These are phyloP conservation scores for Mesocricetus auratus DNA, from an alignment of 2,113 vertebrate species.

Conservation along the genomic window DNA sequence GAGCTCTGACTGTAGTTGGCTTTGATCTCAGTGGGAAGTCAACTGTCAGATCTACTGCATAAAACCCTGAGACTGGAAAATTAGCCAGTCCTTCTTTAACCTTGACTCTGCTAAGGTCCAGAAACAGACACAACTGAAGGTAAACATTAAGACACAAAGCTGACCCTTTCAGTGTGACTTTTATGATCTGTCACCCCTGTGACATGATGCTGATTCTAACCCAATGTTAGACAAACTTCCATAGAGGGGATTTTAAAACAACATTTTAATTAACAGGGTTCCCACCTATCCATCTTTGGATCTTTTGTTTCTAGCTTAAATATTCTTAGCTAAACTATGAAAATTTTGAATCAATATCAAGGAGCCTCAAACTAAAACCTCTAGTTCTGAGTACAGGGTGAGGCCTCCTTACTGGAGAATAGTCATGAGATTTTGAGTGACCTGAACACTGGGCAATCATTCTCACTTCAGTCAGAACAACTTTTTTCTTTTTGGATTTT, in stretches of 20 bases:
- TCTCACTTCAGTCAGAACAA: neutral
- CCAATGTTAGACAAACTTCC: neutral
- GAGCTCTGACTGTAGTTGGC: constrained; percentile 10
- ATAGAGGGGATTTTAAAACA: neutral
- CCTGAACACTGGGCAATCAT: neutral
- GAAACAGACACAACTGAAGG: neutral
- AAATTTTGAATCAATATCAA: neutral
- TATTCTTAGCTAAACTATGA: neutral
- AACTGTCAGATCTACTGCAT: constrained; percentile 8
- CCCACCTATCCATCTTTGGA: neutral
- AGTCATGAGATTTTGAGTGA: neutral
- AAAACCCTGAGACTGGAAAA: constrained; percentile 26
- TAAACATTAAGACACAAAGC: neutral
- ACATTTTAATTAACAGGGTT: neutral
- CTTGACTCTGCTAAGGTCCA: constrained; percentile 22
- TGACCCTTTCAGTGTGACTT: neutral
- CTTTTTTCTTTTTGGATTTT: neutral
- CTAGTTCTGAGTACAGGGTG: neutral
- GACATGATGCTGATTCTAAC: neutral
- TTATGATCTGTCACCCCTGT: neutral
- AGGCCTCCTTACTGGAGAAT: neutral
- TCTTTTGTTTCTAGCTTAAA: neutral
- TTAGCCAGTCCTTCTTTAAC: constrained; percentile 50
- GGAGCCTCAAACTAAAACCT: neutral
- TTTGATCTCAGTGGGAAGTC: constrained; percentile 73